phyloP scores from a whole-genome alignment of 35 echinoderm and acorn worm genomes.

The Ophiothrix spiculata region DNA sequence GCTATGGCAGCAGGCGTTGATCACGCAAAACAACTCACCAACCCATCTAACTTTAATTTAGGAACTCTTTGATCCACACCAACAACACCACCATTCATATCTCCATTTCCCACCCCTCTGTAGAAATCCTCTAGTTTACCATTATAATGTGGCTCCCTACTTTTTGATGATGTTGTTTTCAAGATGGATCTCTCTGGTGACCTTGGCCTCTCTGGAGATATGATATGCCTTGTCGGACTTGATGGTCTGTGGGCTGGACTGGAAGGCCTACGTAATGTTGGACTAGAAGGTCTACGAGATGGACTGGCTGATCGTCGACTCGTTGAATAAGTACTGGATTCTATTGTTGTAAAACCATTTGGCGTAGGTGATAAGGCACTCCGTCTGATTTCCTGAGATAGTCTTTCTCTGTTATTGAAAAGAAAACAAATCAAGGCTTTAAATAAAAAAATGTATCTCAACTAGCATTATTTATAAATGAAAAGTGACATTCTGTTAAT shows the following conservation, averaged over 20 bases:
- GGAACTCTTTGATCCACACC: neutral
- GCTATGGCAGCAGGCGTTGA: slow-evolving; percentile 45
- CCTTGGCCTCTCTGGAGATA: slow-evolving; percentile 56
- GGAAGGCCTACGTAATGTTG: slow-evolving; percentile 7
- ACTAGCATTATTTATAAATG: no score
- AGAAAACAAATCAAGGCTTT: no score
- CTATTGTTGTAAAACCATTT: slow-evolving; percentile 11
- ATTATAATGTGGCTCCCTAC: slow-evolving; percentile 17
- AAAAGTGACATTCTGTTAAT: no score
- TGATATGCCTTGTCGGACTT: slow-evolving; percentile 21
- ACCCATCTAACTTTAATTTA: neutral
- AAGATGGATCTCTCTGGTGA: slow-evolving; percentile 80
- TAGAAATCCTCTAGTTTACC: neutral
- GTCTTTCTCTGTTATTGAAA: slow-evolving; percentile 64
- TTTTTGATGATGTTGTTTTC: slow-evolving; percentile 45
- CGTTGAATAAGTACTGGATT: neutral
- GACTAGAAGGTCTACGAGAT: slow-evolving; percentile 40
- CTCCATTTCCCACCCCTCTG: neutral
- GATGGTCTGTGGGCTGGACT: slow-evolving; percentile 37
- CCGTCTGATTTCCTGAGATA: slow-evolving; percentile 78
- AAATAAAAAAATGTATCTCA: no score
- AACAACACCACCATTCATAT: neutral
- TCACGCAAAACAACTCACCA: slow-evolving; percentile 8
- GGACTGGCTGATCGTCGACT: slow-evolving; percentile 11
- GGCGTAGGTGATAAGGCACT: slow-evolving; percentile 37